Base-by-base conservation (phyloP, 2,888 invertebrate genomes). In the Hyles lineata region DNA sequence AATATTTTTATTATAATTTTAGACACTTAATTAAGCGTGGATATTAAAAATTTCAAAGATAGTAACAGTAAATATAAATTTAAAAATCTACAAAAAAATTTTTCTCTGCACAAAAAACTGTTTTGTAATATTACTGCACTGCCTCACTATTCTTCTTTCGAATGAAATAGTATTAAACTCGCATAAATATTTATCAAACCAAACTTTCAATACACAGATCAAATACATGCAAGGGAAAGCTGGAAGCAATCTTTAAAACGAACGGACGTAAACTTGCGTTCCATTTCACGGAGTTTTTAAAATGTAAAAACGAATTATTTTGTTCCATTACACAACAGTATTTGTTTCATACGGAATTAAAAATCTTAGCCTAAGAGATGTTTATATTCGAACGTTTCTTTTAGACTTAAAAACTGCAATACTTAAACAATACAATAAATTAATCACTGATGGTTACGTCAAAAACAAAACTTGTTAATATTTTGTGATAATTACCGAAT, bases 341-440 rank as follows among this genome's bases (percentile, higher is more conserved):
- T 50, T 50, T 67, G 67, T 55, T 55, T 55, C 55, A 50, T 67
- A 50, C 67, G 35, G 62, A 61, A 32, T 35, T 19, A 67, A 23
- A 63, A 67, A 23, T 23, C 67, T 67, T 67, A 67, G 23, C 17
- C 67, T 67, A 67, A 67, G 43, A 67, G 67, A 67, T 67, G 50
- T 62, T 67, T 67, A 35, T 63, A 67, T 50, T 67, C 67, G 67
- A 67, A 23, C 23, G 43, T 50, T 67, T 23, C 43, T 43, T 50
- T 21, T 63, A 17, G 43, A 63, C 62, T 29, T 8, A 15, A 17
- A 62, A 35, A 62, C 17, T 67, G 67, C 1, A 67, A 50, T 67
- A 63, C 43, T 21, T 43, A 35, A 19, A 32, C 2, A 25, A 50
- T 67, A 67, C 23, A 50, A 50, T 67, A 67, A 67, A 50, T 67